Evolutionary conservation across 1,140 invertebrate genomes (phyloP).

Genomic region (Ridgeia piscesae): DNA sequence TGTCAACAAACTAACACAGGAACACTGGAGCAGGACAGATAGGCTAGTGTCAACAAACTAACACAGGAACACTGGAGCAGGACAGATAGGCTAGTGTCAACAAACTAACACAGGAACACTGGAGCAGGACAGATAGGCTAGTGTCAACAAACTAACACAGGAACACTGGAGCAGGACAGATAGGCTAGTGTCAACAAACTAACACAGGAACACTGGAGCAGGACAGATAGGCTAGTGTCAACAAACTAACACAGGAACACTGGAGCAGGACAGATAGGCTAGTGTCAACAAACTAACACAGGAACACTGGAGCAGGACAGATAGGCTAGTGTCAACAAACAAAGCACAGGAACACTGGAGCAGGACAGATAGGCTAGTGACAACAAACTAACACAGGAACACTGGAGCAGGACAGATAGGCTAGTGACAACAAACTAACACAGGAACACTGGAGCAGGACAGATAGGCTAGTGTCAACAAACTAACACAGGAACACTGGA

Average conservation of each 20-base stretch:
- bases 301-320: background rate
- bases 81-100: background rate
- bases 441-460: background rate
- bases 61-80: background rate
- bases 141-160: background rate
- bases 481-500: background rate
- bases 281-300: background rate
- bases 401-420: background rate
- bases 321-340: background rate
- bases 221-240: background rate
- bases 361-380: background rate
- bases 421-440: background rate
- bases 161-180: background rate
- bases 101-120: background rate
- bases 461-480: background rate
- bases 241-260: background rate
- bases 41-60: background rate
- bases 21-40: background rate
- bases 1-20: background rate
- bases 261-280: background rate
- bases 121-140: background rate
- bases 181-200: background rate
- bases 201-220: background rate
- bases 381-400: background rate
- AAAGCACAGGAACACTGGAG: background rate